phyloP scores from a whole-genome alignment of 2,113 vertebrate species.

The Syngnathoides biaculeatus region DNA sequence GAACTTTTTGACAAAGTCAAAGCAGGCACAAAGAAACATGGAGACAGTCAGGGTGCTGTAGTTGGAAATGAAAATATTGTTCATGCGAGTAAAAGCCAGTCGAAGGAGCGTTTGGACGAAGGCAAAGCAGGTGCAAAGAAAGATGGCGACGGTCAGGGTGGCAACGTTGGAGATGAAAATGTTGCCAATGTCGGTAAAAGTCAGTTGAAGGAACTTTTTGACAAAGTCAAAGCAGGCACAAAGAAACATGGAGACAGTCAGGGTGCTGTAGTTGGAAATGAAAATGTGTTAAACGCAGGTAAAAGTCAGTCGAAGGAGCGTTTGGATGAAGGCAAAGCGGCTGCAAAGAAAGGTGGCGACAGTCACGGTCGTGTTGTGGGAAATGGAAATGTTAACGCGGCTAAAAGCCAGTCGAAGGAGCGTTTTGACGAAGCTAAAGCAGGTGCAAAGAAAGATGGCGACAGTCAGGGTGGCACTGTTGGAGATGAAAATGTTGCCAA shows the following conservation, averaged over 20 bases:
- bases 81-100: too few relatives aligned
- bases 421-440: background rate
- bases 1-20: constrained; percentile 2
- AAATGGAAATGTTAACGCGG: background rate
- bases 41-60: background rate
- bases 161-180: constrained; percentile 18
- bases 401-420: background rate
- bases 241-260: too few relatives aligned
- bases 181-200: background rate
- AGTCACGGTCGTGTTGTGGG: background rate
- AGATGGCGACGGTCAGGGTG: background rate
- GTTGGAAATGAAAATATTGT: background rate
- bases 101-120: background rate
- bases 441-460: background rate
- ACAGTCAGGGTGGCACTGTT: constrained; percentile 13
- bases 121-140: background rate
- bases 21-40: background rate
- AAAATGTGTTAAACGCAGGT: too few relatives aligned
- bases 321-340: constrained; percentile 5
- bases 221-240: background rate
- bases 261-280: too few relatives aligned
- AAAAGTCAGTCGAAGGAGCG: constrained; percentile 15
- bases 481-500: background rate
- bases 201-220: background rate
- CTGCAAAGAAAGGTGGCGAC: background rate